phyloP scores from a whole-genome alignment of 37 sponge, comb jelly and placozoan species.

The Bolinopsis microptera region DNA sequence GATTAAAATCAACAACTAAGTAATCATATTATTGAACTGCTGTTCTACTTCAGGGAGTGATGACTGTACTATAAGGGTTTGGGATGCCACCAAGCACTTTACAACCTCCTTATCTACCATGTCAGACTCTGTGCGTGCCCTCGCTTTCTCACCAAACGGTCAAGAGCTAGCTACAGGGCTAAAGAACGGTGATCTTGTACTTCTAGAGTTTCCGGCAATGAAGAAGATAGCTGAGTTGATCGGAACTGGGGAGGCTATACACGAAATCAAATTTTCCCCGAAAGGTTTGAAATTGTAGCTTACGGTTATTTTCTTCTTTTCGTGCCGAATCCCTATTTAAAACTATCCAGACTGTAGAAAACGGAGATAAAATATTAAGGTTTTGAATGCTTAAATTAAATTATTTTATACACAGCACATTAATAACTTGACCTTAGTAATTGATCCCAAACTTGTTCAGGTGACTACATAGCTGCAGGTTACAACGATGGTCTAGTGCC shows the following conservation, averaged over 20 bases:
- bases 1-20: too few species aligned
- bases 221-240: slow-evolving; percentile 66
- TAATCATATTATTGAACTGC: too few species aligned
- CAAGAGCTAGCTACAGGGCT: slow-evolving; percentile 82
- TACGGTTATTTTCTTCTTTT: too few species aligned
- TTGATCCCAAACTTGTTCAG: too few species aligned
- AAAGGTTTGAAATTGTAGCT: slow-evolving; percentile 73
- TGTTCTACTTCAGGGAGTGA: neutral
- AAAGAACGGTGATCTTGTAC: slow-evolving; percentile 80
- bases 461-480: slow-evolving; percentile 87
- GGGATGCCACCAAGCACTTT: slow-evolving; percentile 68
- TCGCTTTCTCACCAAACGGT: slow-evolving; percentile 89
- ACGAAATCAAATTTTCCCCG: slow-evolving; percentile 95
- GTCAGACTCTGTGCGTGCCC: slow-evolving; percentile 78
- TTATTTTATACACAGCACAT: too few species aligned
- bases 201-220: slow-evolving; percentile 69
- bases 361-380: too few species aligned
- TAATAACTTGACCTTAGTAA: too few species aligned
- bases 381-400: too few species aligned
- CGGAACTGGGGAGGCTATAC: slow-evolving; percentile 67
- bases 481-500: slow-evolving; percentile 94
- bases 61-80: slow-evolving; percentile 69
- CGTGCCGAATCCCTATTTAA: too few species aligned
- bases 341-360: too few species aligned
- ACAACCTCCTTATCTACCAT: slow-evolving; percentile 64